A percentile compares a stretch with the other conserved stretches of the same genome.
phyloP scores from a whole-genome alignment of 2,888 invertebrate species.

The Willowsia nigromaculata region DNA sequence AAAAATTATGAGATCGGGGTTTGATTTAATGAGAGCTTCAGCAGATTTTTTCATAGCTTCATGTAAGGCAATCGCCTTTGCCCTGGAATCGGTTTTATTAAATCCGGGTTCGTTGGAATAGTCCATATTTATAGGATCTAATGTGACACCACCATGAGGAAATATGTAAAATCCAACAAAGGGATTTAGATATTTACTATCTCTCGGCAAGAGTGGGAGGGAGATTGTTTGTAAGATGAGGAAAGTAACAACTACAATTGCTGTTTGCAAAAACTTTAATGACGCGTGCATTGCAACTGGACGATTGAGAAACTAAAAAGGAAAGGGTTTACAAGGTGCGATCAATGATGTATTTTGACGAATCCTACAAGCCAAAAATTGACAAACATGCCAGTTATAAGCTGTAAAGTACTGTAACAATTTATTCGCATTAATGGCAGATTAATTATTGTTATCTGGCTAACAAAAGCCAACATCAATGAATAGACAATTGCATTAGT shows the following conservation, averaged over 20 bases:
- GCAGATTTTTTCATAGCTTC: constrained; percentile 66
- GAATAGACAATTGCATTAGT: too few species aligned
- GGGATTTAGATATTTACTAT: constrained; percentile 1
- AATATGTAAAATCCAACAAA: constrained; percentile 72
- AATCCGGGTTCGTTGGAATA: constrained; percentile 57
- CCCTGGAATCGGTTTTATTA: constrained; percentile 10
- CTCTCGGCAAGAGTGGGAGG: neutral
- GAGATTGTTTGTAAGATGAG: neutral
- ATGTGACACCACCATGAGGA: constrained; percentile 72
- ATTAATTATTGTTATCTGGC: too few species aligned
- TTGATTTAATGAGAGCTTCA: constrained; percentile 26
- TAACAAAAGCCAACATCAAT: too few species aligned
- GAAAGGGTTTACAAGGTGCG: too few species aligned
- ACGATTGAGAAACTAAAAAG: neutral
- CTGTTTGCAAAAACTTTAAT: neutral
- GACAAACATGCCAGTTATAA: too few species aligned
- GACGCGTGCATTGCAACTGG: neutral
- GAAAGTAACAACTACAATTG: neutral
- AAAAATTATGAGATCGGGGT: constrained; percentile 72
- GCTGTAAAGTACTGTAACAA: too few species aligned
- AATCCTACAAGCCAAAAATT: too few species aligned
- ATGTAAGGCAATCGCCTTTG: constrained; percentile 55
- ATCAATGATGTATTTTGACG: too few species aligned
- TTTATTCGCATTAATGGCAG: too few species aligned
- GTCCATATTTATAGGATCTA: constrained; percentile 67